Base-by-base conservation (phyloP, 2,888 invertebrate species). In the Leptura quadrifasciata region DNA sequence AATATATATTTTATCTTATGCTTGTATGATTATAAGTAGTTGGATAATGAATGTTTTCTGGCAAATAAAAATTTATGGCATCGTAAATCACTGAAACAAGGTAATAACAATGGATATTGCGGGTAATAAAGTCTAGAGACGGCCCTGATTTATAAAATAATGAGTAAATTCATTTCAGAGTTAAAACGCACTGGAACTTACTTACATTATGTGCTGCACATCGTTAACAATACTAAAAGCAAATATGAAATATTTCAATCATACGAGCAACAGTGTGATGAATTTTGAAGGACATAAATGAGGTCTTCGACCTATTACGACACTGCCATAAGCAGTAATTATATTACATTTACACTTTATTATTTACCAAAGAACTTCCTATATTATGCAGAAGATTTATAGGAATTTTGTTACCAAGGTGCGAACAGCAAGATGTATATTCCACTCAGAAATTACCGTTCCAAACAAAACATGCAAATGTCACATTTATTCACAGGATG, bases 311-410 rank as follows among this genome's bases (percentile, higher is more conserved):
- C 63, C 63, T 63, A 63, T 31, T 35, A 39, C 63, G 39, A 63
- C 63, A 39, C 39, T 27, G 12, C 63, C 24, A 20, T 35, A 35
- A 63, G 20, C 39, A 39, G 63, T 63, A 63, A 63, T 63, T 63
- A 60, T 39, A 63, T 63, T 35, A 39, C 35, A 35, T 39, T 63
- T 39, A 63, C 63, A 63, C 20, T 35, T 63, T 39, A 63, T 35
- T 63, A 63, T 63, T 63, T 63, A 39, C 63, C 15, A 31, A 63
- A 63, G 63, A 63, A 63, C 63, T 63, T 63, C 63, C 63, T 63
- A 31, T 39, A 63, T 63, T 63, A 63, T 63, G 39, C 63, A 35
- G 63, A 63, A 63, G 63, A 63, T 63, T 63, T 63, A 63, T 63
- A 3, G 63, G 39, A 31, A 39, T 63, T 63, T 63, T 63, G 63